Conservation (phyloP, 2,797 vertebrate genomes). For the Enteromius fasciolatus region DNA sequence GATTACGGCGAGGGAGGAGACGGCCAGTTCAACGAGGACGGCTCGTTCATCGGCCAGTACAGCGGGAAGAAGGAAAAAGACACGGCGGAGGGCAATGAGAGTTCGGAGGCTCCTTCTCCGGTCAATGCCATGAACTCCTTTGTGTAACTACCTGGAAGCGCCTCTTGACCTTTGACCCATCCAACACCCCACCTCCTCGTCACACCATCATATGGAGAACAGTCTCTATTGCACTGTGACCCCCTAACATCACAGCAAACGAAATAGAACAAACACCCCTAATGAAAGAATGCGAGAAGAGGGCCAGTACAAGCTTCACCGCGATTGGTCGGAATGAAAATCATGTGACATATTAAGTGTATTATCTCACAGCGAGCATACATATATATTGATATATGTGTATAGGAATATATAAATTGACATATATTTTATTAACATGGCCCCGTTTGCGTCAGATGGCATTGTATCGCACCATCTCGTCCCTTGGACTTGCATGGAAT, state of each 20-base stretch:
- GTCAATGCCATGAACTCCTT: conserved; percentile 99
- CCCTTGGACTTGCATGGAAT: conserved; percentile 79
- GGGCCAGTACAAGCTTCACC: conserved; percentile 63
- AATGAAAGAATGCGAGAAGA: conserved; percentile 46
- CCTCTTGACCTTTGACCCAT: conserved; percentile 58
- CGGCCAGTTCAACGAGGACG: conserved; percentile 97
- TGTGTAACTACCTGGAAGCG: conserved; percentile 79
- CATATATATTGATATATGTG: conserved; percentile 44
- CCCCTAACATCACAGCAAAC: conserved; percentile 51
- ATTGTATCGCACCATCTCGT: conserved; percentile 38
- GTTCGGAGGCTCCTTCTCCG: conserved; percentile 96
- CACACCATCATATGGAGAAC: conserved; percentile 67
- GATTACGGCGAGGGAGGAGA: conserved; percentile 99
- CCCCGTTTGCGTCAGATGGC: conserved; percentile 64
- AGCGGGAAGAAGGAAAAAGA: conserved; percentile 98
- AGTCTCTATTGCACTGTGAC: conserved; percentile 64
- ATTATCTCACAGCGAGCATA: conserved; percentile 66
- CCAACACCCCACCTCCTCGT: conserved; percentile 58
- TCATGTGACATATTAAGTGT: conserved; percentile 62
- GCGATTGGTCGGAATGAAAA: conserved; percentile 54
- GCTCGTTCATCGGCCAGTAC: conserved; percentile 98
- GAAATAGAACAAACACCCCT: conserved; percentile 15
- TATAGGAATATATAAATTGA: conserved; percentile 59
- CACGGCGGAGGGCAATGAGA: conserved; percentile 96
- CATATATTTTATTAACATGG: conserved; percentile 68